Percentiles rank a stretch among this genome's conserved stretches.
Evolutionary conservation across 2,888 invertebrate species (phyloP).

Genomic region (Platypus cylindrus): DNA sequence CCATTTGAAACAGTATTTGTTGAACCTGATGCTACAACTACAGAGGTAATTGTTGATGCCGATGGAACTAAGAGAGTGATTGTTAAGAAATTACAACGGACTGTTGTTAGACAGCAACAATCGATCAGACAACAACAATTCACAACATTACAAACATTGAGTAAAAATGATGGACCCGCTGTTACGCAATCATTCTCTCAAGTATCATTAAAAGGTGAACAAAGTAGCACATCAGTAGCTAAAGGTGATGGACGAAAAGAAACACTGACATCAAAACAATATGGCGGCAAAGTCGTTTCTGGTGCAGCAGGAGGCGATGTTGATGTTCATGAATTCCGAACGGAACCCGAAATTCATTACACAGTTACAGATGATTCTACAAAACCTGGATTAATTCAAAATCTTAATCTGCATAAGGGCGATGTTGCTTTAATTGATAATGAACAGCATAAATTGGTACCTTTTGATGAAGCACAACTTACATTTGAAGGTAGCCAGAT

Average conservation of each 20-base stretch:
- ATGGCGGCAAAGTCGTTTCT: conserved; percentile 50
- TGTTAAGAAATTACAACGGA: conserved; percentile 58
- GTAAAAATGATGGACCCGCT: conserved; percentile 43
- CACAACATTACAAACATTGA: conserved; percentile 41
- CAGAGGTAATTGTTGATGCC: conserved; percentile 66
- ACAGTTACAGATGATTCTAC: conserved; percentile 44
- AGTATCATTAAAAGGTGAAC: conserved; percentile 53
- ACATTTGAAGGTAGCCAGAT: conserved; percentile 29
- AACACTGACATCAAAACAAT: conserved; percentile 48
- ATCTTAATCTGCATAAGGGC: conserved; percentile 33
- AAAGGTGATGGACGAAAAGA: conserved; percentile 50
- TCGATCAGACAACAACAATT: conserved; percentile 50
- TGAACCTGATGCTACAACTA: conserved; percentile 72
- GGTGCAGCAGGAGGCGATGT: conserved; percentile 51
- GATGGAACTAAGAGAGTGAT: conserved; percentile 73
- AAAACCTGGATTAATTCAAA: conserved; percentile 34
- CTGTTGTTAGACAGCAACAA: conserved; percentile 53
- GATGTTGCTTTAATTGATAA: conserved; percentile 33
- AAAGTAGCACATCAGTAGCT: conserved; percentile 44
- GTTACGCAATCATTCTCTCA: conserved; percentile 39
- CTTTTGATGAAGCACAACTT: conserved; percentile 21
- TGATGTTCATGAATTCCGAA: conserved; percentile 52
- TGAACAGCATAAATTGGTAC: conserved; percentile 26
- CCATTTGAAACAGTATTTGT: conserved; percentile 70
- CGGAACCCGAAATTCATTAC: conserved; percentile 47